phyloP scores from a whole-genome alignment of 2,888 invertebrate genomes.

The Himalopsyche tibetana region DNA sequence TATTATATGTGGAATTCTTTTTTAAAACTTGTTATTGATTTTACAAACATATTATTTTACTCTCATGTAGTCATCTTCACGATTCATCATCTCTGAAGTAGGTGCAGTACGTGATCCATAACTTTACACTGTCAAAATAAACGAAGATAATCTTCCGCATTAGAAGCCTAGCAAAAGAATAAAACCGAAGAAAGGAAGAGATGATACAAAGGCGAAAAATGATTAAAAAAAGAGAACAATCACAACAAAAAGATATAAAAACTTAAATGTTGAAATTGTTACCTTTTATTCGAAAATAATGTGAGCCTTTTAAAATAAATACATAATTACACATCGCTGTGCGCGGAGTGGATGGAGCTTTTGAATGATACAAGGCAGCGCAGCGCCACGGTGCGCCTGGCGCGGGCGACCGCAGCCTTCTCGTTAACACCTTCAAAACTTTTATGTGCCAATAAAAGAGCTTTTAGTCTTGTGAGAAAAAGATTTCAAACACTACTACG shows the following conservation, averaged over 20 bases:
- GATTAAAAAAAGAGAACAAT: conserved; percentile 71
- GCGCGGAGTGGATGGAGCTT: conserved; percentile 16
- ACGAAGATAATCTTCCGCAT: conserved; percentile 33
- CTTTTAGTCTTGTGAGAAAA: not conserved
- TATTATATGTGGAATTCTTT: too few relatives aligned
- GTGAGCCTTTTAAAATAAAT: conserved; percentile 78
- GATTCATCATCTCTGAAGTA: too few relatives aligned
- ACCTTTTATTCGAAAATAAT: conserved; percentile 69
- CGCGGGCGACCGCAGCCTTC: conserved; percentile 22
- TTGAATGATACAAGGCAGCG: conserved; percentile 69
- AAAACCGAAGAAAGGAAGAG: not conserved
- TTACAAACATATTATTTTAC: too few relatives aligned
- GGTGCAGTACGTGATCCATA: too few relatives aligned
- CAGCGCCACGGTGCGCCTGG: conserved; percentile 27
- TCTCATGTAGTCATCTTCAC: too few relatives aligned
- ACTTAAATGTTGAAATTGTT: conserved; percentile 65
- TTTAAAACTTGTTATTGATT: too few relatives aligned
- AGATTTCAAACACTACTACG: too few relatives aligned
- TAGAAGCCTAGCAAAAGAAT: not conserved
- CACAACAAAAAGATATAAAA: conserved; percentile 75
- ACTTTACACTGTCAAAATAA: not conserved
- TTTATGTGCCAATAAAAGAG: conserved; percentile 1
- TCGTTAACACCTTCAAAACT: conserved; percentile 39
- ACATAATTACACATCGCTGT: conserved; percentile 75
- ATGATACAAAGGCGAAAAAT: conserved; percentile 17